phyloP scores from a whole-genome alignment of 2,888 invertebrate genomes.

The Pachymerium ferrugineum region DNA sequence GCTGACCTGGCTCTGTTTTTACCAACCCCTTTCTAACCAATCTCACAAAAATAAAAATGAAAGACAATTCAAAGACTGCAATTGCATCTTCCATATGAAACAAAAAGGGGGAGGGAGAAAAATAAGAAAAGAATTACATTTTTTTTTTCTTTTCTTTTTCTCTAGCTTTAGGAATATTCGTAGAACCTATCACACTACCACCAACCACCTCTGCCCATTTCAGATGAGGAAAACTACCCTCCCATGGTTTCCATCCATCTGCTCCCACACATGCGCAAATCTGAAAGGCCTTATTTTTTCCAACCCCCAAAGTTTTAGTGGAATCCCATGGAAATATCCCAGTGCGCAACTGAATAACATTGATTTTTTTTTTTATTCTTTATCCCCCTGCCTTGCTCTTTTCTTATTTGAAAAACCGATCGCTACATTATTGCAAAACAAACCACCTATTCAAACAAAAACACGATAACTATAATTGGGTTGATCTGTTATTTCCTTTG shows the following conservation, averaged over 20 bases:
- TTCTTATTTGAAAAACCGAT: background rate
- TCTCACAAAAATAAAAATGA: conserved; percentile 21
- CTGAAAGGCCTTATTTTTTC: conserved; percentile 13
- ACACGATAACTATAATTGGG: too few relatives aligned
- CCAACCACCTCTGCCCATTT: conserved; percentile 9
- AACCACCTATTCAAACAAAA: too few relatives aligned
- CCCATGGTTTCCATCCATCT: conserved; percentile 8
- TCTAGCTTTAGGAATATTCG: background rate
- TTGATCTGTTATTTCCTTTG: too few relatives aligned
- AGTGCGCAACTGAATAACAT: conserved; percentile 9
- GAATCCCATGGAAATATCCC: conserved; percentile 9
- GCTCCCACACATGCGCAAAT: background rate
- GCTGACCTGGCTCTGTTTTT: background rate
- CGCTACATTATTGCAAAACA: too few relatives aligned
- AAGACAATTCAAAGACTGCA: background rate
- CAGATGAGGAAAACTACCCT: conserved; percentile 8
- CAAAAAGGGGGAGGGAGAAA: background rate
- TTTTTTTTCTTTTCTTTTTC: background rate
- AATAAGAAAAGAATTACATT: background rate
- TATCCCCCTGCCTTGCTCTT: background rate
- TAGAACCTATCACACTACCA: conserved; percentile 3
- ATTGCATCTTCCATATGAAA: conserved; percentile 3
- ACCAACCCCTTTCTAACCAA: background rate
- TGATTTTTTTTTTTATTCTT: conserved; percentile 3
- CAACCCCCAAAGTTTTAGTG: conserved; percentile 13